Evolutionary conservation across 1,140 invertebrate species (phyloP).

Genomic region (Brachystomella parvula): DNA sequence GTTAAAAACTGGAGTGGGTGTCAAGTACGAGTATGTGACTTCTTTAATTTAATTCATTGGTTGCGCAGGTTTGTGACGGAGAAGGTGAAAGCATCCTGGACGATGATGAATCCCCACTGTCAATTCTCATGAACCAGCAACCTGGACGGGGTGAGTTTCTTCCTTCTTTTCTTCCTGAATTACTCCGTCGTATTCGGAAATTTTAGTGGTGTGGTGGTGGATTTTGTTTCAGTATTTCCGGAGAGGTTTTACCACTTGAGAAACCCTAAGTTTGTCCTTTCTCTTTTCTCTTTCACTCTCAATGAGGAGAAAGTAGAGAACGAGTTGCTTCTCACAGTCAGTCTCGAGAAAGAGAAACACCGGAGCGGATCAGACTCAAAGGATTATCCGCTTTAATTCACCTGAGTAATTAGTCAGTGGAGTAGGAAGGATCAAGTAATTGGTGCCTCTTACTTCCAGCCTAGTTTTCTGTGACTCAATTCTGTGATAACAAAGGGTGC

Average conservation of each 20-base stretch:
- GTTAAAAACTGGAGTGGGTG: too few relatives aligned
- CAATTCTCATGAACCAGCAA: slow-evolving; percentile 84
- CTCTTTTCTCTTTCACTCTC: not conserved
- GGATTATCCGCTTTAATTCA: not conserved
- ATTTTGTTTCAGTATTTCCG: too few relatives aligned
- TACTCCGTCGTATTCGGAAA: too few relatives aligned
- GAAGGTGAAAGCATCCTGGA: slow-evolving; percentile 80
- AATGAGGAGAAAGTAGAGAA: too few relatives aligned
- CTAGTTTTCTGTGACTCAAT: too few relatives aligned
- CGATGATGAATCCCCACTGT: slow-evolving; percentile 92
- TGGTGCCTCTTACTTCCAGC: too few relatives aligned
- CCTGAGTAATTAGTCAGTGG: too few relatives aligned
- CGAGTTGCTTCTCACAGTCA: slow-evolving; percentile 7
- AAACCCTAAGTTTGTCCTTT: not conserved
- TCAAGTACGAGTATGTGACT: too few relatives aligned
- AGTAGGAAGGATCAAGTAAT: too few relatives aligned
- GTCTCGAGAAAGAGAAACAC: slow-evolving; percentile 10
- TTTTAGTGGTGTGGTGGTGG: not conserved
- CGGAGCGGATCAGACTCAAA: not conserved
- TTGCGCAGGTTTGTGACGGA: slow-evolving; percentile 38
- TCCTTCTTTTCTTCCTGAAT: not conserved
- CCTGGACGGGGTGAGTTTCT: slow-evolving; percentile 64
- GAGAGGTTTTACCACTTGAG: too few relatives aligned
- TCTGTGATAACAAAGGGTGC: too few relatives aligned
- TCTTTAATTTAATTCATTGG: too few relatives aligned